Evolutionary conservation across 2,113 vertebrate species (phyloP).

Genomic region (Ursus arctos): DNA sequence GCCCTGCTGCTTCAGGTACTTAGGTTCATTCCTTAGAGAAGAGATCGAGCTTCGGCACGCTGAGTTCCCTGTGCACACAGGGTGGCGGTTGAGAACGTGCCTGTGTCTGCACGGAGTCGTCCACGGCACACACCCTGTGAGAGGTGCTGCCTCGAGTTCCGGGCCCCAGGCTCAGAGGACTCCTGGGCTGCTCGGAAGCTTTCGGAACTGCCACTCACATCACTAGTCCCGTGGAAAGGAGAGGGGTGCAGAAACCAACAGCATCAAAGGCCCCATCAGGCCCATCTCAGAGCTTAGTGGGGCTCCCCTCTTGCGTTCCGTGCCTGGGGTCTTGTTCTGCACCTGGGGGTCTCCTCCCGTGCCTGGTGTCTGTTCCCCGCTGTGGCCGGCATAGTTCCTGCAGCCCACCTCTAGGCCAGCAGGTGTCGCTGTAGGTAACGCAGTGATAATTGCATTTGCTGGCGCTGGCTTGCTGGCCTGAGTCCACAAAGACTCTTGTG

Average conservation of each 20-base stretch:
- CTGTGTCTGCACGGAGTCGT: neutral
- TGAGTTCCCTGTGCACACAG: neutral
- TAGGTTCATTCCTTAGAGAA: neutral
- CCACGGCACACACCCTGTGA: neutral
- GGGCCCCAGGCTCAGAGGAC: neutral
- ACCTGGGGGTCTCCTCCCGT: too few species aligned
- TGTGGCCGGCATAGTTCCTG: accelerated
- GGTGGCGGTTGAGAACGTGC: neutral
- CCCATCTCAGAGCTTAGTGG: neutral
- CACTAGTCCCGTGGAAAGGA: neutral
- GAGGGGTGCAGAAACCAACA: neutral
- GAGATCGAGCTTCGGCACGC: neutral
- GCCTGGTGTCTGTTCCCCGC: neutral
- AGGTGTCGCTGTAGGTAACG: conserved; percentile 57
- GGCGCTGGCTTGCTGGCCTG: neutral
- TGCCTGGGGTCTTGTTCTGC: neutral
- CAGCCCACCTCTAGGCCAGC: neutral
- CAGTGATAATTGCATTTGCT: neutral
- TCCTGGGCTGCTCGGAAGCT: neutral
- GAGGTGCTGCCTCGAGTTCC: neutral
- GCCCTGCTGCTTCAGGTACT: neutral
- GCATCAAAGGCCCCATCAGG: accelerated
- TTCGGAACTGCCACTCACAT: neutral
- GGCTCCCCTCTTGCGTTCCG: neutral
- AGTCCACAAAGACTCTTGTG: neutral